Evolutionary conservation across 2,797 vertebrate species (phyloP).

Genomic region (Eleutherodactylus coqui): DNA sequence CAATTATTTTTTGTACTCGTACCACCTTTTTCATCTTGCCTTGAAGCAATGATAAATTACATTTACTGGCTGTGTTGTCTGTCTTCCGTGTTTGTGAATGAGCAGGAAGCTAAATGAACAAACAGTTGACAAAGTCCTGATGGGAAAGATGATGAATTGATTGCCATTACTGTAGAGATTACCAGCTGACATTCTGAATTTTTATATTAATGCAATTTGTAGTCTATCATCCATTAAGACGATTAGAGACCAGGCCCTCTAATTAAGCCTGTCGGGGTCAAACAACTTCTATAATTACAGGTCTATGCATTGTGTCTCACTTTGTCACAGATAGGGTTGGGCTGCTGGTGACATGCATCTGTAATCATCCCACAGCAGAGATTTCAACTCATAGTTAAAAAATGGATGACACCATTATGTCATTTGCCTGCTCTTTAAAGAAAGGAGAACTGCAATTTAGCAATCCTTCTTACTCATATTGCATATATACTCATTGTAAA

Average conservation of each 20-base stretch:
- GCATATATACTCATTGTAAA: too few relatives aligned
- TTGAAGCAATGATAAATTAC: constrained; percentile 40
- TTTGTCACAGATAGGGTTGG: constrained; percentile 70
- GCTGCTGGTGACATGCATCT: constrained; percentile 63
- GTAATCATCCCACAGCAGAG: constrained; percentile 8
- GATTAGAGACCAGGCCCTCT: constrained; percentile 66
- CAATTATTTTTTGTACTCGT: constrained; percentile 6
- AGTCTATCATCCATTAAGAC: constrained; percentile 68
- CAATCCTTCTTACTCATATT: too few relatives aligned
- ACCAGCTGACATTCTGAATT: constrained; percentile 68
- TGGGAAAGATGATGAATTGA: constrained; percentile 67
- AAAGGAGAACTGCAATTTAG: too few relatives aligned
- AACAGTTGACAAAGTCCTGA: constrained; percentile 69
- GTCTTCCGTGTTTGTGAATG: constrained; percentile 64
- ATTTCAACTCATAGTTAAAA: constrained; percentile 1
- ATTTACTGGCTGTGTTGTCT: constrained; percentile 65
- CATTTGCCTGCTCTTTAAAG: too few relatives aligned
- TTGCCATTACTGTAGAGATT: constrained; percentile 65
- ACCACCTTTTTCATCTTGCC: neutral
- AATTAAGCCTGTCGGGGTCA: constrained; percentile 72
- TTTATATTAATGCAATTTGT: constrained; percentile 66
- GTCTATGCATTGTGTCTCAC: constrained; percentile 70
- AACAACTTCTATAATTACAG: constrained; percentile 69
- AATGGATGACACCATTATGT: too few relatives aligned
- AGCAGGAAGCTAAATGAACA: constrained; percentile 67